Evolutionary conservation across 1,140 invertebrate genomes (phyloP).

Genomic region (Drosophila equinoxialis): DNA sequence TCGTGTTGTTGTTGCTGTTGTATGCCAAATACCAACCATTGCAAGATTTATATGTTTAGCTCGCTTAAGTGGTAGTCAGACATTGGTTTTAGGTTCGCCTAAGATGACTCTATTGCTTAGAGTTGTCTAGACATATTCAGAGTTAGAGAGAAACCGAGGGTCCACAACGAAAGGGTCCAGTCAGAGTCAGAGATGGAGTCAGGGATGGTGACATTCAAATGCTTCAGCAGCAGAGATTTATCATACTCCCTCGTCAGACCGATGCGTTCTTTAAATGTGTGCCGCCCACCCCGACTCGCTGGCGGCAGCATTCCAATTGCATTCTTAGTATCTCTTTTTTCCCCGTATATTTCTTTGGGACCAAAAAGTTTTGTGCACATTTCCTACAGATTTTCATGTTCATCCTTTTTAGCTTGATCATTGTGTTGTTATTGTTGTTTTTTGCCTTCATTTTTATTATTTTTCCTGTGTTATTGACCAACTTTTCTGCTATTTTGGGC

Average conservation of each 20-base stretch:
- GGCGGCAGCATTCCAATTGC: slow-evolving; percentile 2
- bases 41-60: slow-evolving; percentile 78
- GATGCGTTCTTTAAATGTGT: not conserved
- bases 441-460: slow-evolving; percentile 60
- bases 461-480: slow-evolving; percentile 68
- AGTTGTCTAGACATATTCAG: slow-evolving; percentile 54
- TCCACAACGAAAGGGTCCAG: not conserved
- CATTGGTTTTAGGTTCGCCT: slow-evolving; percentile 66
- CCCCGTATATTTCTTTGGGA: slow-evolving; percentile 29
- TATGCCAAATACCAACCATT: slow-evolving; percentile 72
- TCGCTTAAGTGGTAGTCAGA: slow-evolving; percentile 77
- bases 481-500: slow-evolving; percentile 77
- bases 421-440: slow-evolving; percentile 23
- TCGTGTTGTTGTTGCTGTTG: slow-evolving; percentile 46
- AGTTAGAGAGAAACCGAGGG: slow-evolving; percentile 12
- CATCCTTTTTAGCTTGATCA: slow-evolving; percentile 32
- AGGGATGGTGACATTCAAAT: slow-evolving; percentile 75
- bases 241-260: slow-evolving; percentile 23
- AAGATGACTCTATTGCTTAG: slow-evolving; percentile 67
- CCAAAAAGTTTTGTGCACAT: slow-evolving; percentile 23
- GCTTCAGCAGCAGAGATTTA: slow-evolving; percentile 65
- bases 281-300: not conserved
- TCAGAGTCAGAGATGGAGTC: not conserved
- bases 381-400: slow-evolving; percentile 61
- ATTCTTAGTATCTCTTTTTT: not conserved